Base-by-base conservation (phyloP, 1,140 invertebrate genomes). In the Lepidostoma basale region DNA sequence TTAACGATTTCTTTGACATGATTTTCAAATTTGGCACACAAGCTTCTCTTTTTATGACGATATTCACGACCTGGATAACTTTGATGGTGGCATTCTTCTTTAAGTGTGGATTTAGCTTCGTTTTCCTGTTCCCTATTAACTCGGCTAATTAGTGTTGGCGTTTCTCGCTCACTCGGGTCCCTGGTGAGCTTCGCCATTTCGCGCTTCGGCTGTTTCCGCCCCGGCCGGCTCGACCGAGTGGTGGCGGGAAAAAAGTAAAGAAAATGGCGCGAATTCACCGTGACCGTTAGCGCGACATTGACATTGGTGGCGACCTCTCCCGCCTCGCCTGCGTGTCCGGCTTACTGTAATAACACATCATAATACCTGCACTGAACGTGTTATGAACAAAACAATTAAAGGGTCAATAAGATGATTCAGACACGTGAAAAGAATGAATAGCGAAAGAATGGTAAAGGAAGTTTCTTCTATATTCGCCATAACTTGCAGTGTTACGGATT, bases 281-380 rank as follows among this genome's bases (percentile, higher is more conserved):
- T 40, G 54, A 40, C 54, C 30, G 22, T 39, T 30, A 33, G 33
- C 47, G 47, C 40, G 59, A 62, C 59, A 62, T 62, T 62, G 59
- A 62, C 59, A 44, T 62, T 62, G 59, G 6, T 62, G 39, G 1
- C 59, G 36, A 62, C 59, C 59, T 62, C 59, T 44, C n/a, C n/a
- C n/a, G n/a, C n/a, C n/a, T n/a, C n/a, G n/a, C n/a, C n/a, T n/a
- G n/a, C n/a, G n/a, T n/a, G n/a, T n/a, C n/a, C n/a, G n/a, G n/a
- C n/a, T n/a, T n/a, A n/a, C n/a, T n/a, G n/a, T n/a, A n/a, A n/a
- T n/a, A n/a, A n/a, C n/a, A n/a, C n/a, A n/a, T n/a, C n/a, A n/a
- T n/a, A n/a, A n/a, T n/a, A n/a, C n/a, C n/a, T n/a, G n/a, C n/a
- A n/a, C n/a, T n/a, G n/a, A n/a, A n/a, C n/a, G n/a, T n/a, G n/a